A percentile compares a stretch with the other conserved stretches of the same genome.
phyloP scores from a whole-genome alignment of 2,797 vertebrate species.

The Molossus alvarezi region DNA sequence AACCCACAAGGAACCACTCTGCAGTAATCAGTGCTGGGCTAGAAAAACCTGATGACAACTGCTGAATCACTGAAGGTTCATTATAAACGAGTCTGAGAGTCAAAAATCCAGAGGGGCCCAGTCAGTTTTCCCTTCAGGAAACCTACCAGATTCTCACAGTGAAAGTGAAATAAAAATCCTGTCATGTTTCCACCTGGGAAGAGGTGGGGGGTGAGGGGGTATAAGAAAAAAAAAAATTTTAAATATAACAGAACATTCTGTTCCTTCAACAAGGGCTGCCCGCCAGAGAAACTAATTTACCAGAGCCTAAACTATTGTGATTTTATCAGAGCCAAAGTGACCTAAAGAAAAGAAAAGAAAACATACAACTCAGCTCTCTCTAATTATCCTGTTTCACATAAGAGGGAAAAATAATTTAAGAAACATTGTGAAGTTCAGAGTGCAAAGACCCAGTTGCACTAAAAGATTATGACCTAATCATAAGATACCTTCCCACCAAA shows the following conservation, averaged over 20 bases:
- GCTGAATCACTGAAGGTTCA: background rate
- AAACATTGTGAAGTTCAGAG: too few species aligned
- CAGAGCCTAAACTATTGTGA: background rate
- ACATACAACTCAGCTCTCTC: background rate
- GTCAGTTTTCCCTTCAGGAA: background rate
- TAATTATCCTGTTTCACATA: background rate
- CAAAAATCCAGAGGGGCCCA: background rate
- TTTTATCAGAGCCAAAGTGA: background rate
- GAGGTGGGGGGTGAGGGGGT: background rate
- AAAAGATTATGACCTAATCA: background rate
- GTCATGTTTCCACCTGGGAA: background rate
- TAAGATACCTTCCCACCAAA: background rate
- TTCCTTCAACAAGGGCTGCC: background rate
- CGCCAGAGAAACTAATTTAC: background rate
- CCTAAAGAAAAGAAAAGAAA: background rate
- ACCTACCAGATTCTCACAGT: background rate
- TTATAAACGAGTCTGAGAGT: background rate
- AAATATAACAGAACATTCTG: slow-evolving; percentile 8
- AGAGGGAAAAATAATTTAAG: too few species aligned
- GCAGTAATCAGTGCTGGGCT: background rate
- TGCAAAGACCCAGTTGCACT: too few species aligned
- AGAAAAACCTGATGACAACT: background rate
- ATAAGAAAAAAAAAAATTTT: background rate
- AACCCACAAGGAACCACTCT: background rate
- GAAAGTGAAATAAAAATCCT: background rate